Conservation (phyloP, 2,797 vertebrate species). For the Myiotriccus ornatus region DNA sequence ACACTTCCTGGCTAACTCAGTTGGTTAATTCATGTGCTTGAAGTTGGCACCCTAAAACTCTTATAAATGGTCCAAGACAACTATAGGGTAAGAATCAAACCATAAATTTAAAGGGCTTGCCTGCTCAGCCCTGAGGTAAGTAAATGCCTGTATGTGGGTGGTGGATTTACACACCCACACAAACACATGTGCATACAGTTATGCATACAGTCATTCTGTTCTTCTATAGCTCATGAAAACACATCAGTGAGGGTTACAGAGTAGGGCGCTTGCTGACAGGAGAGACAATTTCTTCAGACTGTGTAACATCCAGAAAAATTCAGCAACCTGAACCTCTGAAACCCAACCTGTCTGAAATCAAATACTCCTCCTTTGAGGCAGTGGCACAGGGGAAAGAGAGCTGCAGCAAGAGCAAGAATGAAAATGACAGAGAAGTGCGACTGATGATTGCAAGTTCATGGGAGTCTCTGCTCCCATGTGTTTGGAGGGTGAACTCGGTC, state of each 20-base stretch:
- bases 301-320: background rate
- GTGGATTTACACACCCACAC: background rate
- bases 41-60: background rate
- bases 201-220: background rate
- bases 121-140: background rate
- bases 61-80: background rate
- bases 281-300: background rate
- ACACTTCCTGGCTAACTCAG: background rate
- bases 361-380: background rate
- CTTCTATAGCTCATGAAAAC: background rate
- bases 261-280: background rate
- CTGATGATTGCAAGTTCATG: accelerated
- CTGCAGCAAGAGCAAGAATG: background rate
- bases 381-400: background rate
- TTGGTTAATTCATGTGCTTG: background rate
- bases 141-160: background rate
- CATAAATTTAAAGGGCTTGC: background rate
- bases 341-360: background rate
- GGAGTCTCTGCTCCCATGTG: background rate
- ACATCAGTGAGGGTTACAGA: background rate
- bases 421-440: background rate
- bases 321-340: background rate
- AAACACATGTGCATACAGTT: background rate
- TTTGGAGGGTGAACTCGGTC: accelerated
- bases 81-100: background rate